These are phyloP conservation scores for Apeltes quadracus DNA, from an alignment of 2,113 vertebrate genomes.

Conservation along the genomic window DNA sequence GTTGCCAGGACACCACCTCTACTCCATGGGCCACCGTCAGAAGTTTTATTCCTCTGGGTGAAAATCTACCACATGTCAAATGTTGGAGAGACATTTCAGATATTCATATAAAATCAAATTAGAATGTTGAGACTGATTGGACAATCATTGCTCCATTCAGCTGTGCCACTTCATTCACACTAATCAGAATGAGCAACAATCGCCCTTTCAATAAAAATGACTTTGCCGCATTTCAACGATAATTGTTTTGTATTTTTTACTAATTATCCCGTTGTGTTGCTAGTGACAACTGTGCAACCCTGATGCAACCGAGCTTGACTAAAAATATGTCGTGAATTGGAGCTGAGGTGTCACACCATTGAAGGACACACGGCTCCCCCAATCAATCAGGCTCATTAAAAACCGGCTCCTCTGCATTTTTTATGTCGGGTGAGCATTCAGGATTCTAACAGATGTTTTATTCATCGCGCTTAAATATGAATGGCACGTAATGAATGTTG, in stretches of 20 bases:
- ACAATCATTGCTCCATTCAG: neutral
- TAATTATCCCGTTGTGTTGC: constrained; percentile 23
- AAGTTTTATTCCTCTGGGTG: no score
- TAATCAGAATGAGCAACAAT: constrained; percentile 25
- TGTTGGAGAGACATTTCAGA: neutral
- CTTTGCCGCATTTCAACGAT: constrained; percentile 14
- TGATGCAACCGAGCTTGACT: constrained; percentile 10
- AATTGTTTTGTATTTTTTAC: constrained; percentile 32
- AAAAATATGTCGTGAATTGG: constrained; percentile 29
- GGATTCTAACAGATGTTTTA: constrained; percentile 74
- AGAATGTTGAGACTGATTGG: neutral
- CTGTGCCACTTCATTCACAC: constrained; percentile 1
- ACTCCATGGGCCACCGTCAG: no score
- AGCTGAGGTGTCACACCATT: constrained; percentile 28
- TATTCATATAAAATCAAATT: neutral
- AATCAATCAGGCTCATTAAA: constrained; percentile 72
- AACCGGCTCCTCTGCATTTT: constrained; percentile 67
- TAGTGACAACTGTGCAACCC: constrained; percentile 13
- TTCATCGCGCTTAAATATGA: constrained; percentile 74
- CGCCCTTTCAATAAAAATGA: constrained; percentile 15
- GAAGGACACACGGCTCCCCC: constrained; percentile 30
- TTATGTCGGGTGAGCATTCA: constrained; percentile 63
- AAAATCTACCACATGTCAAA: no score
- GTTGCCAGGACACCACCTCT: no score
- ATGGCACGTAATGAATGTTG: constrained; percentile 65